Evolutionary conservation across 2,797 vertebrate genomes (phyloP).

Genomic region (Serranus cabrilla): DNA sequence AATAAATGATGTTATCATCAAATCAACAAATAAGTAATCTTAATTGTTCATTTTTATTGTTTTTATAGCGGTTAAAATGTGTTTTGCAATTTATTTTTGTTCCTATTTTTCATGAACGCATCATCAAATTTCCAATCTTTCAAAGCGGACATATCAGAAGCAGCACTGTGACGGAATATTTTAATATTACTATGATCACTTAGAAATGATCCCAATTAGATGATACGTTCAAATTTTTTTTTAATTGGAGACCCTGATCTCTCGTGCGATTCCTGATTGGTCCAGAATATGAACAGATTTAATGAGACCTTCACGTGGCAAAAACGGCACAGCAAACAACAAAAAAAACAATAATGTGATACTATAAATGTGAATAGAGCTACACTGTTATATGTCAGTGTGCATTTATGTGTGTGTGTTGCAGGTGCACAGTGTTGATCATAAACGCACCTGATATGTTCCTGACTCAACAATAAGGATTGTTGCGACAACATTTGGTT

Average conservation of each 20-base stretch:
- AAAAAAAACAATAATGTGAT: neutral
- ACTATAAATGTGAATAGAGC: neutral
- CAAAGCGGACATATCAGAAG: neutral
- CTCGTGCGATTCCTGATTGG: neutral
- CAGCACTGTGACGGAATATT: neutral
- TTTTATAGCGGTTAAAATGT: no score
- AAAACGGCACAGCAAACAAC: neutral
- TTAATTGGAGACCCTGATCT: neutral
- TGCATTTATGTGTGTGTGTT: neutral
- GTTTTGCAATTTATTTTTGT: no score
- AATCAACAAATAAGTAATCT: no score
- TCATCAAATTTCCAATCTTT: neutral
- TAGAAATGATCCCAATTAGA: neutral
- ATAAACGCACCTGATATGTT: neutral
- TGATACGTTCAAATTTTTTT: neutral
- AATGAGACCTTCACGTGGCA: conserved; percentile 1
- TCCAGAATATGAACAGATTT: neutral
- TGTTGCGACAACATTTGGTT: conserved; percentile 37
- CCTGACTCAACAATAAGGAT: conserved; percentile 16
- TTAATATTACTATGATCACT: neutral
- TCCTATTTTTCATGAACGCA: neutral
- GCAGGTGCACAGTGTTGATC: no score
- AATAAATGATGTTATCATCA: conserved; percentile 77
- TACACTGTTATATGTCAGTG: neutral
- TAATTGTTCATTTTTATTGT: no score